A percentile compares a stretch with the other conserved stretches of the same genome.
These are phyloP conservation scores for Trichomycterus rosablanca DNA, from an alignment of 2,113 vertebrate species.

Conservation along the genomic window DNA sequence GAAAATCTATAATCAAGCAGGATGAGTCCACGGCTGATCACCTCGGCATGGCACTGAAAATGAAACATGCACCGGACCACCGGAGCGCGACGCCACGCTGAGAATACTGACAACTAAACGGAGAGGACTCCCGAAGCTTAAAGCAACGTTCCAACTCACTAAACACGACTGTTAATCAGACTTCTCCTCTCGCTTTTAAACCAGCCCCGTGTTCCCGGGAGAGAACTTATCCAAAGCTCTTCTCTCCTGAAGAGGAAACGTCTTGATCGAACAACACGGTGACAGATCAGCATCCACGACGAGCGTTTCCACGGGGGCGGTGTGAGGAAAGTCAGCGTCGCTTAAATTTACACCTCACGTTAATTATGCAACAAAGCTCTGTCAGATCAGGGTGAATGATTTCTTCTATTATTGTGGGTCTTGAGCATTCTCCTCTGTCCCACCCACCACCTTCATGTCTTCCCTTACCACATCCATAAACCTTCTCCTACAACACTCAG, in stretches of 20 bases:
- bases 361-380: conserved; percentile 24
- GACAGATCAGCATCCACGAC: conserved; percentile 51
- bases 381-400: no score
- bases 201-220: no score
- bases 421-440: no score
- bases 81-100: neutral
- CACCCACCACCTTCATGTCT: no score
- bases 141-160: conserved; percentile 7
- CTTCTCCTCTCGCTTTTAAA: no score
- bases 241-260: conserved; percentile 42
- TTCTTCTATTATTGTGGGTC: no score
- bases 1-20: conserved; percentile 21
- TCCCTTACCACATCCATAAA: no score
- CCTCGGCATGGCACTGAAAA: conserved; percentile 21
- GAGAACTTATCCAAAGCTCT: no score
- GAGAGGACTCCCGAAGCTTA: conserved; percentile 1
- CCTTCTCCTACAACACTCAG: no score
- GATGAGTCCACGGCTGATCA: conserved; percentile 30
- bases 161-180: conserved; percentile 12
- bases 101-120: conserved; percentile 4
- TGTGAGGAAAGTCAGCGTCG: conserved; percentile 24
- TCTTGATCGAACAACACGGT: conserved; percentile 51
- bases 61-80: conserved; percentile 24
- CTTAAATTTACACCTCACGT: conserved; percentile 35
- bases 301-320: conserved; percentile 24